Conservation (phyloP, 2,113 vertebrate genomes). For the Mandrillus leucophaeus region DNA sequence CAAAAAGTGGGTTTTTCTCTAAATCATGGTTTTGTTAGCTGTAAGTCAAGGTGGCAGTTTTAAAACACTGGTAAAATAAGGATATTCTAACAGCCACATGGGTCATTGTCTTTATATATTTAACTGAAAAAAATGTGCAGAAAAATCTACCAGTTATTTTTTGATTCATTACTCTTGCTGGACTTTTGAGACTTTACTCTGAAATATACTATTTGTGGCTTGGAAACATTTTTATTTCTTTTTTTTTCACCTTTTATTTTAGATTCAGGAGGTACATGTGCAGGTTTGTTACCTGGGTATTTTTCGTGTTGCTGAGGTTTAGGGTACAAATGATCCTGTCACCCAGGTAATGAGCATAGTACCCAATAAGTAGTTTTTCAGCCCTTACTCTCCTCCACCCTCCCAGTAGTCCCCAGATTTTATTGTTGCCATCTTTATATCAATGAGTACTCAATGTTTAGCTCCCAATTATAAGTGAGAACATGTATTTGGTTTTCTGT, state of each 20-base stretch:
- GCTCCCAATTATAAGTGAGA: no score
- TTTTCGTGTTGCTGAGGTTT: no score
- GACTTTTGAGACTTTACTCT: not conserved
- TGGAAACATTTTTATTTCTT: slow-evolving; percentile 8
- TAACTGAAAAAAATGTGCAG: not conserved
- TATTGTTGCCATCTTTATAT: no score
- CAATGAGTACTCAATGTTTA: no score
- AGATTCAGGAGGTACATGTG: no score
- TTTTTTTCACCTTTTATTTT: not conserved
- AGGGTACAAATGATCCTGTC: no score
- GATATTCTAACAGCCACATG: not conserved
- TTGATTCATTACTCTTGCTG: not conserved
- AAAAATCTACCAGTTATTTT: not conserved
- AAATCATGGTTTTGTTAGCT: not conserved
- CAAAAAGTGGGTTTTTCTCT: slow-evolving; percentile 1
- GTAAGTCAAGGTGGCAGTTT: not conserved
- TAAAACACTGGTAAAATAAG: not conserved
- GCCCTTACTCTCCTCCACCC: no score
- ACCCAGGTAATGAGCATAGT: no score
- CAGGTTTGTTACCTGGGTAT: no score
- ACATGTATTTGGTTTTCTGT: no score
- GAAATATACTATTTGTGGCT: not conserved
- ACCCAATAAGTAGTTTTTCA: no score
- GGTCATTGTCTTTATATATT: not conserved
- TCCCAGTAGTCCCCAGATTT: no score